These are phyloP conservation scores for Decapterus maruadsi DNA, from an alignment of 2,797 vertebrate genomes.

Conservation along the genomic window DNA sequence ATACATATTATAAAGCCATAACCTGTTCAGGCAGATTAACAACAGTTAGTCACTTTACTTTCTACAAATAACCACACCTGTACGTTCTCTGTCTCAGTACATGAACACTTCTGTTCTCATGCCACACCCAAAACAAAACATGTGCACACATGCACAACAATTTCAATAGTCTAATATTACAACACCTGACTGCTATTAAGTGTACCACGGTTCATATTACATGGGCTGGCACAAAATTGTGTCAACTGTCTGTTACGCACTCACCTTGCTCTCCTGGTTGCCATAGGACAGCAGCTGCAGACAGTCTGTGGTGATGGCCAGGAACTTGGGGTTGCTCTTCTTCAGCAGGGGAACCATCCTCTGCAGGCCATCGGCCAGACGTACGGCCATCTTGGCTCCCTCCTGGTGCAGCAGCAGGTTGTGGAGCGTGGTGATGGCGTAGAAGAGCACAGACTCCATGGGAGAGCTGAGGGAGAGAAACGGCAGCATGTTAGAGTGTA, in stretches of 20 bases:
- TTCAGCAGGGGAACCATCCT: slow-evolving; percentile 98
- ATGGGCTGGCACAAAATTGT: background rate
- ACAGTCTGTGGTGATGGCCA: slow-evolving; percentile 99
- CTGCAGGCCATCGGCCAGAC: slow-evolving; percentile 96
- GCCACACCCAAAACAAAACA: slow-evolving; percentile 69
- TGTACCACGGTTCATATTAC: background rate
- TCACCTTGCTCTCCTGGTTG: slow-evolving; percentile 98
- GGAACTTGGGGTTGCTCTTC: slow-evolving; percentile 97
- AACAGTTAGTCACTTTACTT: slow-evolving; percentile 22
- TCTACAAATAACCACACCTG: slow-evolving; percentile 48
- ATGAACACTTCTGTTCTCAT: slow-evolving; percentile 58
- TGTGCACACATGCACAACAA: slow-evolving; percentile 38
- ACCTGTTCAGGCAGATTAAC: slow-evolving; percentile 17
- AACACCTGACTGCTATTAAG: background rate
- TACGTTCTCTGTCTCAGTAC: slow-evolving; percentile 2
- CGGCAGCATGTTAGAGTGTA: background rate
- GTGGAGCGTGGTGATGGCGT: slow-evolving; percentile 98
- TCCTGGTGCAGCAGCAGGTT: slow-evolving; percentile 99
- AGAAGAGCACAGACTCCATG: slow-evolving; percentile 96
- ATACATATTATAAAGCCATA: background rate
- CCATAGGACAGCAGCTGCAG: slow-evolving; percentile 97
- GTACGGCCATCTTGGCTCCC: slow-evolving; percentile 98
- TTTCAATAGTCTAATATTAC: slow-evolving; percentile 22
- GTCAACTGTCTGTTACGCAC: slow-evolving; percentile 22
- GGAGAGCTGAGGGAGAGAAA: slow-evolving; percentile 88